These are phyloP conservation scores for Mythimna albipuncta DNA, from an alignment of 2,888 invertebrate genomes.

Conservation along the genomic window DNA sequence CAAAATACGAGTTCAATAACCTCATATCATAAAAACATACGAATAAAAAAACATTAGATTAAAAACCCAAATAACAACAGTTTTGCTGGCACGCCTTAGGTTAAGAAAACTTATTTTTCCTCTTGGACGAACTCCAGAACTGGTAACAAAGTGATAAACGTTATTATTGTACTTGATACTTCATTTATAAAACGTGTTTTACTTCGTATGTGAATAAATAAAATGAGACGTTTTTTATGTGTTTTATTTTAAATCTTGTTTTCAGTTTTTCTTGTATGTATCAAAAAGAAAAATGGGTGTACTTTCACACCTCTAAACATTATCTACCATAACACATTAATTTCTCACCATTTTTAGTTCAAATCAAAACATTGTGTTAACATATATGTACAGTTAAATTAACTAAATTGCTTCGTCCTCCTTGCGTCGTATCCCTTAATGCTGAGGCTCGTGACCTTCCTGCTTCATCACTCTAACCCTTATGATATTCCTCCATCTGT, in stretches of 20 bases:
- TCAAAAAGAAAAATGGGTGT: background rate
- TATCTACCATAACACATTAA: background rate
- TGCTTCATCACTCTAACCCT: too few relatives aligned
- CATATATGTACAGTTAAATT: background rate
- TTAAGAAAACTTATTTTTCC: slow-evolving; percentile 72
- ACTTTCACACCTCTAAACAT: background rate
- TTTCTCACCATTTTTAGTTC: background rate
- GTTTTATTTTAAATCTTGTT: background rate
- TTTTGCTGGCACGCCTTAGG: slow-evolving; percentile 69
- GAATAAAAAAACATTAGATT: slow-evolving; percentile 61
- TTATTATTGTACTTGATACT: slow-evolving; percentile 55
- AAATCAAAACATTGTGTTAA: background rate
- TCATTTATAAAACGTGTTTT: slow-evolving; percentile 35
- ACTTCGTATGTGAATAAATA: slow-evolving; percentile 1
- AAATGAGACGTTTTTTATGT: background rate
- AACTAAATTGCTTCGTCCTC: background rate
- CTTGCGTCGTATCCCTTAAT: too few relatives aligned
- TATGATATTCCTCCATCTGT: too few relatives aligned
- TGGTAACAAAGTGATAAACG: slow-evolving; percentile 68
- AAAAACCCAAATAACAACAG: slow-evolving; percentile 61
- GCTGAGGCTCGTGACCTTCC: too few relatives aligned
- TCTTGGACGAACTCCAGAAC: slow-evolving; percentile 77
- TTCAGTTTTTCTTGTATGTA: background rate
- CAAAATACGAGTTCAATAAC: slow-evolving; percentile 4
- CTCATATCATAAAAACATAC: slow-evolving; percentile 31